A percentile compares a stretch with the other conserved stretches of the same genome.
Evolutionary conservation across 1,140 invertebrate genomes (phyloP).

Genomic region (Plodia interpunctella): DNA sequence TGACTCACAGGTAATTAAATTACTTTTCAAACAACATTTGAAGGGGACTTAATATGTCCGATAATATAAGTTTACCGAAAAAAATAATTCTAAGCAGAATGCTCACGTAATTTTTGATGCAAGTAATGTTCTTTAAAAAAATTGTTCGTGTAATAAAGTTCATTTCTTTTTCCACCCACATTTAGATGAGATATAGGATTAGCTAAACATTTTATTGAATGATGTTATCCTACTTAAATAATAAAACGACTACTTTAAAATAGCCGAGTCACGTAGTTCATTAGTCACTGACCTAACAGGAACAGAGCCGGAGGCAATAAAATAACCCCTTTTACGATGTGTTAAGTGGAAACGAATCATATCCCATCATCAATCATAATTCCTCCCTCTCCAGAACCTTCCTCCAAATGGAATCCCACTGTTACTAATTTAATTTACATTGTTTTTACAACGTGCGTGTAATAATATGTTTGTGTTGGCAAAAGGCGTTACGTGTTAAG

Average conservation of each 20-base stretch:
- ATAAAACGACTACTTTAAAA: slow-evolving; percentile 54
- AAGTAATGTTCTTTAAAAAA: no score
- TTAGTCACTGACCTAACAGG: slow-evolving; percentile 64
- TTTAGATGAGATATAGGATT: background rate
- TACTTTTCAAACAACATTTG: no score
- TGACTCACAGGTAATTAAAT: no score
- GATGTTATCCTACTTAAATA: slow-evolving; percentile 17
- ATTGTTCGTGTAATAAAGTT: no score
- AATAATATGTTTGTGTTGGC: no score
- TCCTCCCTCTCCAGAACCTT: slow-evolving; percentile 46
- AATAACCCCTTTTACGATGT: slow-evolving; percentile 71
- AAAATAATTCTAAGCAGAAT: no score
- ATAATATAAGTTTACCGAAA: no score
- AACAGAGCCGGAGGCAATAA: slow-evolving; percentile 60
- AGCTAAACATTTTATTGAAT: background rate
- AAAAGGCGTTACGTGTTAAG: no score
- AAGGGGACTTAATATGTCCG: no score
- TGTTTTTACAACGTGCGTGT: slow-evolving; percentile 17
- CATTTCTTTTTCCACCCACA: background rate
- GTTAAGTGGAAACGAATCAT: slow-evolving; percentile 74
- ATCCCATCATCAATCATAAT: slow-evolving; percentile 74
- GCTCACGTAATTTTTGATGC: no score
- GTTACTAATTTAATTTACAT: slow-evolving; percentile 43
- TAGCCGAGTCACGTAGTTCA: slow-evolving; percentile 57
- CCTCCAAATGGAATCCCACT: slow-evolving; percentile 49